Conservation (phyloP, 1,140 invertebrate species). For the Archegozetes longisetosus region DNA sequence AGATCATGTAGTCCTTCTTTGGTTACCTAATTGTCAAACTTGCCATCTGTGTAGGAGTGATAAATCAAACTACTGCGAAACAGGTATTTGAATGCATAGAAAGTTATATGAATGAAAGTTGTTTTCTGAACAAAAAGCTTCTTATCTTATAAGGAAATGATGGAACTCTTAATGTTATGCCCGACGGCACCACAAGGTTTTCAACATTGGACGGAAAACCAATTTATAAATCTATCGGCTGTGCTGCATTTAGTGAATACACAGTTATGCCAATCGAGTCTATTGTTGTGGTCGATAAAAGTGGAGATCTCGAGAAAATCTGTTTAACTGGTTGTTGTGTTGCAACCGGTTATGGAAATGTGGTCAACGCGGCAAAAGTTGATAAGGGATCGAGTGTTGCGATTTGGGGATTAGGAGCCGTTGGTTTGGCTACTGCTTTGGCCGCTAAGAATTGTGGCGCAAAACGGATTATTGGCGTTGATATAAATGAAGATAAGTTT, state of each 20-base stretch:
- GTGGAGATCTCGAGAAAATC: conserved; percentile 70
- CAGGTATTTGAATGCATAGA: neutral
- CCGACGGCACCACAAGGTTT: conserved; percentile 79
- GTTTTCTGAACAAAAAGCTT: too few species aligned
- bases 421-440: conserved; percentile 75
- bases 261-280: conserved; percentile 44
- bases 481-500: conserved; percentile 77
- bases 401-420: conserved; percentile 85
- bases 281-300: conserved; percentile 21
- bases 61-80: conserved; percentile 79
- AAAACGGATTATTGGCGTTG: conserved; percentile 79
- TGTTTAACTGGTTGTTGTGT: conserved; percentile 86
- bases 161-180: conserved; percentile 25
- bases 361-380: conserved; percentile 78
- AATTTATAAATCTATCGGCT: conserved; percentile 94
- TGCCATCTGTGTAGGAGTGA: conserved; percentile 88
- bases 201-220: conserved; percentile 79
- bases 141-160: too few species aligned
- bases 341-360: conserved; percentile 80
- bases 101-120: neutral
- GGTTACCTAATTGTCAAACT: conserved; percentile 82
- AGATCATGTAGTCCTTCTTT: conserved; percentile 87
- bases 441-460: conserved; percentile 82
- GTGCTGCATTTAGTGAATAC: conserved; percentile 89
- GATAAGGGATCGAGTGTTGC: conserved; percentile 64